These are phyloP conservation scores for Triplophysa siluroides DNA, from an alignment of 2,113 vertebrate species.

Conservation along the genomic window DNA sequence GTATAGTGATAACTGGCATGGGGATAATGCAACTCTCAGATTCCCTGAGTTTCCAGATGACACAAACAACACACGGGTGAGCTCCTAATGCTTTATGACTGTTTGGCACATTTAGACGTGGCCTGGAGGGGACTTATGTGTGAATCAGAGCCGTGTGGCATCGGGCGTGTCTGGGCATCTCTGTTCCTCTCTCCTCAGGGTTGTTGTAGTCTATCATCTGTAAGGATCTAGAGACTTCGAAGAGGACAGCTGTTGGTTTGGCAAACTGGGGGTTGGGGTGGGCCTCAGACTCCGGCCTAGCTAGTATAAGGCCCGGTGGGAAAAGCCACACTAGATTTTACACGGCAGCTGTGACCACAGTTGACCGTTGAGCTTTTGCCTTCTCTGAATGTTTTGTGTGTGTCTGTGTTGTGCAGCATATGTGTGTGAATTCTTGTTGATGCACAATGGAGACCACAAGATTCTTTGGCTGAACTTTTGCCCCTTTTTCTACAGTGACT, in stretches of 20 bases:
- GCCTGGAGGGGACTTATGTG: slow-evolving; percentile 9
- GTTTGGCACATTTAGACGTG: slow-evolving; percentile 17
- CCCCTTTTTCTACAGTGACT: slow-evolving; percentile 58
- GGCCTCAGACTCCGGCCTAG: slow-evolving; percentile 7
- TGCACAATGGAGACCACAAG: slow-evolving; percentile 66
- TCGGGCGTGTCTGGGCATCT: slow-evolving; percentile 35
- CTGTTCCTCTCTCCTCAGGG: slow-evolving; percentile 10
- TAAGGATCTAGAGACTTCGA: slow-evolving; percentile 11
- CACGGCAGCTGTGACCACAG: slow-evolving; percentile 47
- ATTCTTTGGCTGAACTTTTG: slow-evolving; percentile 71
- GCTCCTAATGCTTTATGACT: slow-evolving; percentile 34
- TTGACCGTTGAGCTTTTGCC: slow-evolving; percentile 30
- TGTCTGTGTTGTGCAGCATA: neutral
- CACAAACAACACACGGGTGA: slow-evolving; percentile 37
- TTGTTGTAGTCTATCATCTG: slow-evolving; percentile 11
- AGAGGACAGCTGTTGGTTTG: slow-evolving; percentile 22
- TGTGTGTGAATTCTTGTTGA: slow-evolving; percentile 65
- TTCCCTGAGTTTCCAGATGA: slow-evolving; percentile 4
- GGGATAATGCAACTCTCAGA: slow-evolving; percentile 19
- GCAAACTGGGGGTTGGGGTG: slow-evolving; percentile 1
- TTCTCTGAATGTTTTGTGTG: slow-evolving; percentile 23
- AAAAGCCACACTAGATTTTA: slow-evolving; percentile 47
- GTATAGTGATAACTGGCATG: slow-evolving; percentile 20
- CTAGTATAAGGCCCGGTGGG: slow-evolving; percentile 31
- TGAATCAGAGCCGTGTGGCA: slow-evolving; percentile 18